Base-by-base conservation (phyloP, 2,888 invertebrate species). In the Himalopsyche tibetana region DNA sequence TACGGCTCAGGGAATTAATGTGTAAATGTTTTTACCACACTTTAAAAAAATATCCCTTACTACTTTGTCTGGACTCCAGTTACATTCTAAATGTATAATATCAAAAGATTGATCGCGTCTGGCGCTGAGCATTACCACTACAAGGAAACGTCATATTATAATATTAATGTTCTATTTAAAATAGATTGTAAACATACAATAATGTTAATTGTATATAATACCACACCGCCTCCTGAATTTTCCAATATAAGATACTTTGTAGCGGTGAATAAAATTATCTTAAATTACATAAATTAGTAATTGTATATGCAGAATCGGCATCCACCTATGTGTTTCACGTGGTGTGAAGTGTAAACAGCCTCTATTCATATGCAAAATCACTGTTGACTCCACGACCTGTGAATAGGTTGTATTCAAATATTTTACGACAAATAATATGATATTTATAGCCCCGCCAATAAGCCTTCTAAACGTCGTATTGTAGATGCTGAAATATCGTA, bases 301-400 rank as follows among this genome's bases (percentile, higher is more conserved):
- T 63, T 19, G 63, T 63, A 28, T n/a, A 63, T 63, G 5, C 19
- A 19, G 19, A 63, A 28, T 63, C n/a, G n/a, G 28, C 3, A 19
- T 63, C 19, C 63, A 63, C 63, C 63, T 63, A 63, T 63, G 63
- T 63, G 63, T n/a, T 63, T 63, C 63, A 63, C 63, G 63, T 19
- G 63, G 63, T 28, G 80, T 9, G 38, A 40, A 80, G n/a, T 80
- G n/a, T 42, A 42, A 40, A 80, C 80, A 42, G 80, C 17, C 42
- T 74, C 74, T 55, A 83, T 83, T 83, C 45, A 79, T 83, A 83
- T 83, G 83, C 83, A 83, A 83, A 83, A 83, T 83, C 55, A 12
- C 36, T n/a, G 51, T 45, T 83, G 79, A 79, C 74, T 56, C 19
- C 36, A 28, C 83, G 79, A 74, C 74, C 83, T 74, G 74, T 42